A percentile compares a stretch with the other conserved stretches of the same genome.
phyloP scores from a whole-genome alignment of 53 echinoderm and acorn worm species.

The Zoroaster sp. region DNA sequence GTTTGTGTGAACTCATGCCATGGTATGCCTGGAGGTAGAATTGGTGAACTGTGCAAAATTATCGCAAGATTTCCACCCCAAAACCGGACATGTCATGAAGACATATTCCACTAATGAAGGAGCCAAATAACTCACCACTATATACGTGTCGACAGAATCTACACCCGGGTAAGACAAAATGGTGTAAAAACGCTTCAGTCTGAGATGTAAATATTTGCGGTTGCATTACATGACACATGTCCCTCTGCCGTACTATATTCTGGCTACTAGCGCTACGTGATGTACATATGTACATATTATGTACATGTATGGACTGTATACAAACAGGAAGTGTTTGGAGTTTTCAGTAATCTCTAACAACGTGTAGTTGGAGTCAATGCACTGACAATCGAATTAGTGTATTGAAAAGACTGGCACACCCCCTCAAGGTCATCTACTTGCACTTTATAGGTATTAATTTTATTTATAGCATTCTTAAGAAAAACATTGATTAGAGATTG shows the following conservation, averaged over 20 bases:
- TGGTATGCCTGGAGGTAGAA: too few relatives aligned
- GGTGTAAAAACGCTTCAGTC: background rate
- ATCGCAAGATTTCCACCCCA: too few relatives aligned
- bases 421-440: too few relatives aligned
- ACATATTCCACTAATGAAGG: background rate
- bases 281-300: background rate
- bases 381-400: background rate
- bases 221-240: too few relatives aligned
- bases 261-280: background rate
- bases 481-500: too few relatives aligned
- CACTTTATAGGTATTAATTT: too few relatives aligned
- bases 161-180: background rate
- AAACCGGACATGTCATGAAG: background rate
- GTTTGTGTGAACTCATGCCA: too few relatives aligned
- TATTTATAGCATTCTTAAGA: too few relatives aligned
- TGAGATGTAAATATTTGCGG: background rate
- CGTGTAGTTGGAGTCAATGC: constrained; percentile 20
- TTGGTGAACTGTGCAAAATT: too few relatives aligned
- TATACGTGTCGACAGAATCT: background rate
- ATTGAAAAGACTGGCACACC: too few relatives aligned
- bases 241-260: too few relatives aligned
- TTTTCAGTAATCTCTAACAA: background rate
- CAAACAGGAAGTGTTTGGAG: constrained; percentile 1
- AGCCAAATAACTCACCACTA: background rate
- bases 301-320: background rate